Base-by-base conservation (phyloP, 2,888 invertebrate species). In the Hirtodrosophila histrioides region DNA sequence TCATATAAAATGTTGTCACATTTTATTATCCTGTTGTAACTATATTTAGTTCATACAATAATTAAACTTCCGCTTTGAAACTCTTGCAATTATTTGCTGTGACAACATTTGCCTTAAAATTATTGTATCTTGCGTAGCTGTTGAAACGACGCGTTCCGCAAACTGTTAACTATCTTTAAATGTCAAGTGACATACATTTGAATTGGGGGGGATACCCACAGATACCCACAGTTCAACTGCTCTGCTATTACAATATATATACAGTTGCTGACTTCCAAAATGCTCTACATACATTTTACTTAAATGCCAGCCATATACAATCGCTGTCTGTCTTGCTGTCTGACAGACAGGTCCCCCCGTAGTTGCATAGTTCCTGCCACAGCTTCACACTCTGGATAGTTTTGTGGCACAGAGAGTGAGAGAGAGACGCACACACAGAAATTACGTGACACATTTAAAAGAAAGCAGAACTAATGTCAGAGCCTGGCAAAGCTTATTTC, bases 391-490 rank as follows among this genome's bases (percentile, higher is more conserved):
- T 49, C 49, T 58, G 44, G 51, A 60, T 65, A 55, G 58, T 57
- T 63, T 64, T 54, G 49, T 71, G 41, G 43, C 69, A 51, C 17
- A 40, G 40, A 41, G 40, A 7, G 7, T 7, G 4, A 27, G 5
- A 41, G 10, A 7, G 41, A 23, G 11, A 23, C 11, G 63, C 49
- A 45, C 67, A 69, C 35, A 43, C 54, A 54, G 78, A 86, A 88
- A 85, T 83, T 85, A 85, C 89, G 85, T 85, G 85, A 88, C 85
- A 89, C 89, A 77, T 78, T 77, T 75, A 89, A 77, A 81, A 79
- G 87, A 86, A 82, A 88, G 75, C 78, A 84, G 78, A 80, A 88
- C 87, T 84, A 83, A 83, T 83, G 78, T 76, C 68, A 65, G 56
- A 84, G 58, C 50, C 50, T 50, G 51, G 69, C 50, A 53, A 33